Evolutionary conservation across 2,888 invertebrate species (phyloP), one percentile per base, ranked within the genome.

Genomic region (Amiota minor): DNA sequence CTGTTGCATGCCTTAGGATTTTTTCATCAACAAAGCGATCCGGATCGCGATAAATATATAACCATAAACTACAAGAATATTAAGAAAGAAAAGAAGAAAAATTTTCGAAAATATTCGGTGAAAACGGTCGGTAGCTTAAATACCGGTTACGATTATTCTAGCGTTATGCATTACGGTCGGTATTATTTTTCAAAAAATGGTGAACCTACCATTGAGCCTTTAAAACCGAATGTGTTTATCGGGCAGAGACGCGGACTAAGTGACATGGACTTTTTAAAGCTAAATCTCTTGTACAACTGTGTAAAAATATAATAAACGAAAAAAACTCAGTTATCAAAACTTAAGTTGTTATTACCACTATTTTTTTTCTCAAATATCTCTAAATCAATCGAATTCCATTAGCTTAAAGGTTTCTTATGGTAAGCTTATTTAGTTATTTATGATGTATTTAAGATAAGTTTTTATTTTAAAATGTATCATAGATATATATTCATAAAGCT

Each of bases 91-190:
- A 90, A 92, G 18, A 91, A 92, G 80, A 89, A 89, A 69, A 95
- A 95, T 89, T 95, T 95, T 88, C 91, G 91, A 72, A 94, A 93
- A 84, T 91, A 92, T 0, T 90, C 91, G 11, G 83, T 89, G 20
- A 88, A 89, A 12, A 89, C 88, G 49, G 91, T 92, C 0, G 90
- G 91, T 59, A 92, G 92, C 50, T 94, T 91, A 83, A 93, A 93
- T 0, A 91, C 94, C 1, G 89, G 91, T 0, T 95, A 95, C 82
- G 95, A 95, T 87, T 95, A 93, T 87, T 91, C 92, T 76, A 95
- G 95, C 76, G 93, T 95, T 0, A 94, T 95, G 95, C 95, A 95
- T 83, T 95, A 95, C 87, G 93, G 94, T 0, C 90, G 91, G 56
- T 92, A 91, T 23, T 94, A 94, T 0, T 95, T 95, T 89, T 93